Evolutionary conservation across 2,113 vertebrate genomes (phyloP), one percentile per base, ranked within the genome.

Genomic region (Macrotis lagotis): DNA sequence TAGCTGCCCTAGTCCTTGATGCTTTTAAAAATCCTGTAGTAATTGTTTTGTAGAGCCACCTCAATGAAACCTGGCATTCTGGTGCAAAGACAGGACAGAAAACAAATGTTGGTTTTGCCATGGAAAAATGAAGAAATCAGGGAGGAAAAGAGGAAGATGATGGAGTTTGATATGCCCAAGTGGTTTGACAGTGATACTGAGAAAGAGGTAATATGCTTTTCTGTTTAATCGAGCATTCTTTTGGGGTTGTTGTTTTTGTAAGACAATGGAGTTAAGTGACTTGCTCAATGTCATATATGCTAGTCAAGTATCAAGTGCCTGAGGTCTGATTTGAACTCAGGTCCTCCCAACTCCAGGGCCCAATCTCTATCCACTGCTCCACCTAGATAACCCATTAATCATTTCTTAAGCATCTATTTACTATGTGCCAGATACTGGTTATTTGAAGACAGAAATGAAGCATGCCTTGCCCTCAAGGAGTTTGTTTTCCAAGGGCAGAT

Each of bases 21-120:
- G 55, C 16, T 50, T 94, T 90, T 44, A 48, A 91, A 95, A 96
- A 66, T 8, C 1, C 91, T 90, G 44, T 25, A 89, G 24, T 53
- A 37, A 52, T 93, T 50, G 37, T 74, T 96, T 93, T 74, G 91
- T 93, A 98, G 96, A 48, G 48, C 44, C n/a, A 8, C 24, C 11
- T 0, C 91, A 47, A 48, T 25, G 26, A 95, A 91, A 90, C 97
- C 93, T 66, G 94, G 97, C 94, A 98, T 98, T 91, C 97, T 97
- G 50, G 94, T 97, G 24, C 96, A 96, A 83, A 97, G 92, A 93
- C 91, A 0, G 19, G 11, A 37, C 55, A 96, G n/a, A 93, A 95
- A 94, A 94, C 91, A 95, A 66, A 53, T 0, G 19, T 0, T 66
- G 90, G 3, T 3, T 31, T 37, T 19, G 19, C 0, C 90, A n/a